Percentiles rank a stretch among this genome's conserved stretches.
Evolutionary conservation across 1,140 invertebrate genomes (phyloP).

Genomic region (Drosophila asahinai): DNA sequence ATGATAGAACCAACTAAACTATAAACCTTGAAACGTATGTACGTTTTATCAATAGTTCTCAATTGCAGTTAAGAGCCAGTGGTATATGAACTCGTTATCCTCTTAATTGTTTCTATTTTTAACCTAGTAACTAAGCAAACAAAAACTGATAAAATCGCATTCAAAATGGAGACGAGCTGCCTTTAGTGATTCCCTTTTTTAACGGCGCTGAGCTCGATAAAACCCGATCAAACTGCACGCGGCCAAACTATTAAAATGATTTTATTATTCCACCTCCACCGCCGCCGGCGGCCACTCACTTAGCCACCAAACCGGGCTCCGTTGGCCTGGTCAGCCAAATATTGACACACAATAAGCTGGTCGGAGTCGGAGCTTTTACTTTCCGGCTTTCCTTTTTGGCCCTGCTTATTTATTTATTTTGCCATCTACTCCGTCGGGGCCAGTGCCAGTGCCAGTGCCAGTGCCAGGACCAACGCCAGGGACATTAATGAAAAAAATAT

Average conservation of each 20-base stretch:
- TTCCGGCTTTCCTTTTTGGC: slow-evolving; percentile 76
- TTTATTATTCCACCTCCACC: slow-evolving; percentile 55
- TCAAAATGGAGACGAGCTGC: neutral
- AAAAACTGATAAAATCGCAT: neutral
- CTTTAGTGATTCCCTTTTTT: slow-evolving; percentile 7
- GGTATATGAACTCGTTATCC: too few species aligned
- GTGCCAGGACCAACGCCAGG: slow-evolving; percentile 11
- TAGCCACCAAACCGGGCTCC: slow-evolving; percentile 17
- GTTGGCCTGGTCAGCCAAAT: slow-evolving; percentile 58
- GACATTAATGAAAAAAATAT: slow-evolving; percentile 82
- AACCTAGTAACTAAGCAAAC: too few species aligned
- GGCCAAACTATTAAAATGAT: slow-evolving; percentile 44
- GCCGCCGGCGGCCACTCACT: slow-evolving; percentile 19
- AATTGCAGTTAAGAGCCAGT: neutral
- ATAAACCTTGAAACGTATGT: too few species aligned
- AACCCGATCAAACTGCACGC: slow-evolving; percentile 27
- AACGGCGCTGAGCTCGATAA: slow-evolving; percentile 18
- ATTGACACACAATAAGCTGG: slow-evolving; percentile 76
- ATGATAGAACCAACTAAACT: neutral
- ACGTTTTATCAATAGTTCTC: too few species aligned
- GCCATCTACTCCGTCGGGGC: slow-evolving; percentile 47
- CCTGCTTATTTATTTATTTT: slow-evolving; percentile 54
- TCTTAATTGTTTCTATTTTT: too few species aligned
- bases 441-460: neutral
- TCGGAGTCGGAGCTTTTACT: slow-evolving; percentile 70